Evolutionary conservation across 2,888 invertebrate species (phyloP), one percentile per base, ranked within the genome.

Genomic region (Acleris emargana): DNA sequence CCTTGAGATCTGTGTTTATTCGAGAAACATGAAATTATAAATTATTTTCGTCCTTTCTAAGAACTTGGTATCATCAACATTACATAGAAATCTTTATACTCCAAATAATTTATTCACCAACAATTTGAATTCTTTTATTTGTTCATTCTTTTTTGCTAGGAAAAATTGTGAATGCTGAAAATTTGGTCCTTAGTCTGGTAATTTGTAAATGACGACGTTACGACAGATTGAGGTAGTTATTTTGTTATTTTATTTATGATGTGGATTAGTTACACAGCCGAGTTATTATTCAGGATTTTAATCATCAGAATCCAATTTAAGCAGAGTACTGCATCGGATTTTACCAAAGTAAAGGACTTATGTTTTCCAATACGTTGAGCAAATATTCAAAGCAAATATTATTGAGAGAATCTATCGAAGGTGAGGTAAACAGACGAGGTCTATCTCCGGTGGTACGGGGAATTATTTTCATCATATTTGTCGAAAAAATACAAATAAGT

Each of bases 351-450:
- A 43, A 32, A 9, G 32, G 3, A 9, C n/a, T 6, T 5, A 43
- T 43, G 43, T 16, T 43, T 5, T 43, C 22, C 20, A 18, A 28
- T 62, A 55, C 38, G 16, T 57, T 55, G 42, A 42, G 22, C n/a
- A 54, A 54, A 45, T 38, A 61, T 49, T 61, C 51, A 53, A 55
- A 57, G 50, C 50, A 50, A 62, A 63, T 20, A 52, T 51, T 57
- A 54, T 47, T 53, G 51, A 62, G 32, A 47, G 47, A 47, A 54
- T 54, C 38, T 6, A 58, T 11, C 49, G 7, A 49, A 49, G 49
- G 49, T 9, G 53, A 58, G 17, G 25, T 9, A 20, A 22, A 28
- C 22, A 17, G 18, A 38, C 25, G 7, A 58, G 1, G 28, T 45
- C 43, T 18, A 50, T 11, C 20, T 17, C 28, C 3, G 55, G 22